phyloP scores from a whole-genome alignment of 2,113 vertebrate genomes.

The Spermophilus dauricus region DNA sequence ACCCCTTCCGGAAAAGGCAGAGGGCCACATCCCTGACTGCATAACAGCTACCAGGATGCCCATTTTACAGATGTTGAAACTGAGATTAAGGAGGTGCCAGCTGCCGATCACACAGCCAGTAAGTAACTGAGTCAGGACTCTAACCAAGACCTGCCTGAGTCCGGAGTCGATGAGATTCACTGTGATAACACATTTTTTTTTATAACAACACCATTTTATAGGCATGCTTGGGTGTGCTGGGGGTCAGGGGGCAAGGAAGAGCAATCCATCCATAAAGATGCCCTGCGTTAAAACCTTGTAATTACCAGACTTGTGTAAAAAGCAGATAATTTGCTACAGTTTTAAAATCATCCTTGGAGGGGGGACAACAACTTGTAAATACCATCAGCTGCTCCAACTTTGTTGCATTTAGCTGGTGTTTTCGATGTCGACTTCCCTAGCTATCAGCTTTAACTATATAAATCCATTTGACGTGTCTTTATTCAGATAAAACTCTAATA shows the following conservation, averaged over 20 bases:
- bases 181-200: background rate
- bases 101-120: background rate
- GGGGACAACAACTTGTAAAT: constrained; percentile 90
- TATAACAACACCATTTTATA: background rate
- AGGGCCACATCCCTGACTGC: background rate
- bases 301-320: constrained; percentile 27
- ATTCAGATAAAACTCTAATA: constrained; percentile 98
- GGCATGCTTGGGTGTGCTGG: background rate
- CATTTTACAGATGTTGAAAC: constrained; percentile 43
- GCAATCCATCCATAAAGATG: constrained; percentile 71
- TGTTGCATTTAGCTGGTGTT: constrained; percentile 88
- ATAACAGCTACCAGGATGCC: background rate
- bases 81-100: background rate
- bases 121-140: background rate
- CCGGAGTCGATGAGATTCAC: background rate
- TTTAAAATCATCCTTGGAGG: constrained; percentile 94
- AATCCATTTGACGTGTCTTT: constrained; percentile 99
- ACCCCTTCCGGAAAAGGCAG: background rate
- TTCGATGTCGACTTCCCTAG: constrained; percentile 90
- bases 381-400: constrained; percentile 90
- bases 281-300: constrained; percentile 81
- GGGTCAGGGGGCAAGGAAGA: background rate
- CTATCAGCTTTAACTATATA: constrained; percentile 95
- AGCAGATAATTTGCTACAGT: constrained; percentile 88
- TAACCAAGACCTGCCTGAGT: background rate